Base-by-base conservation (phyloP, 1,140 invertebrate species). In the Drosophila tsacasi region DNA sequence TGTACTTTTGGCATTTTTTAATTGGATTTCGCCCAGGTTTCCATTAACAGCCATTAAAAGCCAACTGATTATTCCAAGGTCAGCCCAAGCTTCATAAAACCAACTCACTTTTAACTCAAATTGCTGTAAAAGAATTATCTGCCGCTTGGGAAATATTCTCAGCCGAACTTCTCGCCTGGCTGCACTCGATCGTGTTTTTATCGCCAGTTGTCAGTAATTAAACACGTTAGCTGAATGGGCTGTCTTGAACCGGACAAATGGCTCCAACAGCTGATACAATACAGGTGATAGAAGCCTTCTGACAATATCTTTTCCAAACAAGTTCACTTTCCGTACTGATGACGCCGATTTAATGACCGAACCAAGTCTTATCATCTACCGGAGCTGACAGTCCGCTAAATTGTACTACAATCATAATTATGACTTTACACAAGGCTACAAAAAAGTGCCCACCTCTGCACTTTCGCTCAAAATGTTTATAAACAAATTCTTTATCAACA, bases 401-500 rank as follows among this genome's bases (percentile, higher is more conserved):
- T 68, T 64, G 40, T 71, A 37, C 52, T 60, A 63, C 21, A 60
- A 59, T 69, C 10, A 60, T 80, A 84, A 76, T 79, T 71, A 75
- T 73, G 64, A 5, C 17, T 35, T 27, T 62, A 65, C 71, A 71
- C 81, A 64, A 25, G 17, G 8, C 76, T 50, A 57, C 80, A 82
- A 15, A 63, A 50, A 55, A 15, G 2, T 21, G 25, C n/a, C 44
- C 13, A 8, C 58, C 19, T 40, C 52, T 55, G 71, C 49, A 55
- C 37, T 46, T 75, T 47, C 25, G 21, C 21, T 74, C 15, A 10
- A 57, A 21, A 27, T 40, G 44, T 60, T 52, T 60, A 32, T 23
- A 27, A 35, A 40, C 60, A 79, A 64, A 42, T 79, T 64, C 69
- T 50, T 83, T 72, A 77, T 73, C 66, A 65, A 52, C 68, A 66